Evolutionary conservation across 2,888 invertebrate genomes (phyloP).

Genomic region (Magallana nippona): DNA sequence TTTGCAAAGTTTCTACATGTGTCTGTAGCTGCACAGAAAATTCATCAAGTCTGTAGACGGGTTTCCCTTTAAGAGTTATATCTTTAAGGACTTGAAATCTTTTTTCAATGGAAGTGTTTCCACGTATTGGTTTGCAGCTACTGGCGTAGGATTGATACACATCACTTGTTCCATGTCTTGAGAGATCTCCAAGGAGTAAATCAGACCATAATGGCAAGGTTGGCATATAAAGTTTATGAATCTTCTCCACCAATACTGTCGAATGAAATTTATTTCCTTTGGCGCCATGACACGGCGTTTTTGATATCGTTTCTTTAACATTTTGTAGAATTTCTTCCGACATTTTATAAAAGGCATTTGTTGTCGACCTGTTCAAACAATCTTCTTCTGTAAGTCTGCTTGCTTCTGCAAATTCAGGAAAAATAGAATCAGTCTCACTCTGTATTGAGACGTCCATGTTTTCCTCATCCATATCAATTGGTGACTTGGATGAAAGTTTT

Average conservation of each 20-base stretch:
- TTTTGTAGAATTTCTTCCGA: neutral
- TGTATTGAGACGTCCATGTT: neutral
- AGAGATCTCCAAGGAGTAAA: neutral
- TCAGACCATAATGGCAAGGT: constrained; percentile 35
- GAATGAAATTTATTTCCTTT: constrained; percentile 29
- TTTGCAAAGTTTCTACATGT: constrained; percentile 21
- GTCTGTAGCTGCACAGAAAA: constrained; percentile 12
- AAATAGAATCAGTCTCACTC: neutral
- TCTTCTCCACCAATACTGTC: neutral
- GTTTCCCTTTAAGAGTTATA: neutral
- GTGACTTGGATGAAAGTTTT: neutral
- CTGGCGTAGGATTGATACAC: neutral
- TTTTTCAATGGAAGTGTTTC: constrained; percentile 40
- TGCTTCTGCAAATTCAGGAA: neutral
- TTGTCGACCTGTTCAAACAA: constrained; percentile 13
- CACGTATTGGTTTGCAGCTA: neutral
- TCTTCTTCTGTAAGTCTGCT: constrained; percentile 35
- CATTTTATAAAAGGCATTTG: constrained; percentile 5
- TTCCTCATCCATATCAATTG: neutral
- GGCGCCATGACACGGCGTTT: neutral
- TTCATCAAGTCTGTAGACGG: constrained; percentile 24
- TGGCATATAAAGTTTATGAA: constrained; percentile 26
- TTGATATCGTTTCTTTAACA: neutral
- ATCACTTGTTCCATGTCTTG: constrained; percentile 17
- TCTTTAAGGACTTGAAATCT: constrained; percentile 35